Conservation (phyloP, 2,113 vertebrate genomes). For the Platysteira castanea region DNA sequence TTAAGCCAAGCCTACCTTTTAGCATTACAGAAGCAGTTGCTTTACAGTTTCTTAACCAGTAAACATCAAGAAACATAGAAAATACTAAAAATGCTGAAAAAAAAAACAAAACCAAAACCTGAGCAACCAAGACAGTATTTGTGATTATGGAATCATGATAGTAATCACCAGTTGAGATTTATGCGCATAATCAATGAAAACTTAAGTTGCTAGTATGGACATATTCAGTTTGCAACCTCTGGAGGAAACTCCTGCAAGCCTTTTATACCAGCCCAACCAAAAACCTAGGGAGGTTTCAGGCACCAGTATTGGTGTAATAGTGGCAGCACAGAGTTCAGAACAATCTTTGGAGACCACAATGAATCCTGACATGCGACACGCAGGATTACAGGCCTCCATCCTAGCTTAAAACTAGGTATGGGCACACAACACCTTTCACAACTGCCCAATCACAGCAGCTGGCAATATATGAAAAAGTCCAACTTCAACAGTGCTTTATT, state of each 20-base stretch:
- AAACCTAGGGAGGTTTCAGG: background rate
- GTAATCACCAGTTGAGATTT: background rate
- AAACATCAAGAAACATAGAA: background rate
- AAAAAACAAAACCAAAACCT: background rate
- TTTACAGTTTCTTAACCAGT: background rate
- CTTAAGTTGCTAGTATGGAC: background rate
- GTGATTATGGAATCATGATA: background rate
- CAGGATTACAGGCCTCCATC: background rate
- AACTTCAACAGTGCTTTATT: background rate
- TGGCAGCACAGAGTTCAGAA: background rate
- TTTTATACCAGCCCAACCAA: background rate
- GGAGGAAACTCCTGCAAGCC: background rate
- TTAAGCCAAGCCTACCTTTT: background rate
- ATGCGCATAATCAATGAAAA: background rate
- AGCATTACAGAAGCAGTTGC: background rate
- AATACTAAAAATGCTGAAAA: background rate
- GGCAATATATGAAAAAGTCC: background rate
- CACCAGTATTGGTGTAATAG: fast-evolving
- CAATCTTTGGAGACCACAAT: fast-evolving
- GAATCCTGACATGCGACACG: fast-evolving
- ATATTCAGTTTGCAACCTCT: background rate
- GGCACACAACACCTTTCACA: background rate
- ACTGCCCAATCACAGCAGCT: background rate
- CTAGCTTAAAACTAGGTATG: background rate
- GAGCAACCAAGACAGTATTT: background rate